Conservation (phyloP, 2,888 invertebrate species). For the Chirona hameri region DNA sequence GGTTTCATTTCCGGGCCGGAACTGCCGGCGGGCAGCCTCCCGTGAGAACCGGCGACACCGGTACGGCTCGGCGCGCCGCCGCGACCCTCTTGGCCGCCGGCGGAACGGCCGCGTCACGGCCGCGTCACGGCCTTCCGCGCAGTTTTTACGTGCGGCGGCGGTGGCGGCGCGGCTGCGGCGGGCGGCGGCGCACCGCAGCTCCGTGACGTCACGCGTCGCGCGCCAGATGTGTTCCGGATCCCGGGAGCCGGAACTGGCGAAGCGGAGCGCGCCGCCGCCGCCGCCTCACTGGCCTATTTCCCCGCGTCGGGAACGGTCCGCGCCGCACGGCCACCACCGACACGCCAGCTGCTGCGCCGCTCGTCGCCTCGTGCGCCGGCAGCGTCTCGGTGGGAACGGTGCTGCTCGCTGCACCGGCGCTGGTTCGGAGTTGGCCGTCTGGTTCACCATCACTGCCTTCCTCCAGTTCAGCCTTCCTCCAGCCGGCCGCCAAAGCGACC, state of each 20-base stretch:
- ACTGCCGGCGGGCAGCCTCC: not conserved
- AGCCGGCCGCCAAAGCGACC: too few species aligned
- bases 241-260: not conserved
- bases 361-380: not conserved
- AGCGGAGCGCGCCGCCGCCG: not conserved
- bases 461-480: too few species aligned
- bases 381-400: not conserved
- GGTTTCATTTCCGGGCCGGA: slow-evolving; percentile 13
- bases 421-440: not conserved
- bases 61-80: not conserved
- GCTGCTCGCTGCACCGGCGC: not conserved
- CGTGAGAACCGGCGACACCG: not conserved
- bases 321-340: not conserved
- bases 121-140: not conserved
- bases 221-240: slow-evolving; percentile 12
- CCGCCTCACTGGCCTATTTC: slow-evolving; percentile 14
- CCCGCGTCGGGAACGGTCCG: not conserved
- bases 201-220: not conserved
- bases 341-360: not conserved
- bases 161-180: not conserved
- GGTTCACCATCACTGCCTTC: too few species aligned
- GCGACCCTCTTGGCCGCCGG: not conserved
- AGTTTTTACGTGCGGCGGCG: not conserved
- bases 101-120: not conserved
- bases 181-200: not conserved